Base-by-base conservation (phyloP, 2,113 vertebrate genomes). In the Tringa solitaria region DNA sequence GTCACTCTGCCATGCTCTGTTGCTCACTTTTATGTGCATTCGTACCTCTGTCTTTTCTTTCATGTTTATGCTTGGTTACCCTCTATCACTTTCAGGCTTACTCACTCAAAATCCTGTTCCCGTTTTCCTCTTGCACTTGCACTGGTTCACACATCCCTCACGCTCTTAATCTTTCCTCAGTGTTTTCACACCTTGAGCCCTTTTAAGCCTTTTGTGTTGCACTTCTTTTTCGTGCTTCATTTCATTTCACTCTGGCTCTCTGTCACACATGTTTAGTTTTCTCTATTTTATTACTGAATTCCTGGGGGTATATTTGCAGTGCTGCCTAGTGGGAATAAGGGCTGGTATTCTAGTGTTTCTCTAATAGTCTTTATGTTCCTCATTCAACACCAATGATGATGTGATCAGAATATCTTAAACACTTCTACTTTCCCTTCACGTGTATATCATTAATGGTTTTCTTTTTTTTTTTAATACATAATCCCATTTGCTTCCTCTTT, bases 211-310 rank as follows among this genome's bases (percentile, higher is more conserved):
- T 95, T 87, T 63, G 10, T 81, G 70, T 56, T 59, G 37, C n/a
- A 45, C 70, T 82, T 67, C 70, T 51, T 89, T 91, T 91, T 75
- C 9, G 1, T 89, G 51, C 73, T 93, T 93, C 61, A 26, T 90
- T 94, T 95, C 63, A 80, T 53, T 94, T 95, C 63, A 80, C 53
- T 63, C 20, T 92, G 57, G 37, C 51, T 87, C 41, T 63, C 51
- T 78, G 46, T 93, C 90, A 83, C 35, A n/a, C 41, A 20, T 63
- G 84, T 90, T 95, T 76, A 93, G 7, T 89, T 90, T 96, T 90
- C 84, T 93, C 17, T 73, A 10, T 82, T 95, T 93, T 91, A 82
- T 93, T 78, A 79, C 48, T 64, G 60, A 80, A 93, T 86, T 94
- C 88, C 75, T 87, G 46, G 35, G 74, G 41, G 85, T 70, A 59